Base-by-base conservation (phyloP, 2,888 invertebrate species). In the Argyresthia goedartella region DNA sequence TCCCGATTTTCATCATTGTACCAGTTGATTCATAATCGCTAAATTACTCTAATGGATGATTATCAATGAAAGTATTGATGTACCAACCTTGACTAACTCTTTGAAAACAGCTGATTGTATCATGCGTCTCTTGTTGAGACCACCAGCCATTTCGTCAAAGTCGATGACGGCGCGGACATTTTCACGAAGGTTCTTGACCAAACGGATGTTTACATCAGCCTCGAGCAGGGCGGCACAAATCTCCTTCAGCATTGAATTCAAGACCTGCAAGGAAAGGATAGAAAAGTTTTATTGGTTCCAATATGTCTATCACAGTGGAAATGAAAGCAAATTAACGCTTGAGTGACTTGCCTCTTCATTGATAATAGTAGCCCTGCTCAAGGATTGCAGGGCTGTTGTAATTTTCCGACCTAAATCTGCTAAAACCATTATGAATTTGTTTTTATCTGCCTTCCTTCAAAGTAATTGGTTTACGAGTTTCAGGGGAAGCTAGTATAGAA, bases 391-490 rank as follows among this genome's bases (percentile, higher is more conserved):
- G 58, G 99, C 99, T 81, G 96, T 95, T 71, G 99, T 99, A 76
- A 99, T 99, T 89, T 98, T 98, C 75, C 99, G 93, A 75, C 99
- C 99, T 80, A 99, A 92, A 90, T 99, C 99, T 69, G 99, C 99
- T 91, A 99, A 95, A 80, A 99, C 99, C 99, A 99, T 99, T 76
- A 89, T 92, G 74, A 59, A 62, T 39, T 9, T 39, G 39, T 39
- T 3, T 39, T 39, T 25, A 25, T 25, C 25, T 25, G 39, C n/a
- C n/a, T 39, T 39, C n/a, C 8, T 39, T 39, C 39, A 3, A 11
- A n/a, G 39, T 39, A 6, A 39, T 11, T 39, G n/a, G 10, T 39
- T 11, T n/a, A 8, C 8, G n/a, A 39, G 39, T 39, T n/a, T 39
- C n/a, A 25, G 25, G 25, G 25, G 6, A 25, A 25, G 25, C 25